Conservation (phyloP, 2,888 invertebrate species). For the Copidosoma aretas region DNA sequence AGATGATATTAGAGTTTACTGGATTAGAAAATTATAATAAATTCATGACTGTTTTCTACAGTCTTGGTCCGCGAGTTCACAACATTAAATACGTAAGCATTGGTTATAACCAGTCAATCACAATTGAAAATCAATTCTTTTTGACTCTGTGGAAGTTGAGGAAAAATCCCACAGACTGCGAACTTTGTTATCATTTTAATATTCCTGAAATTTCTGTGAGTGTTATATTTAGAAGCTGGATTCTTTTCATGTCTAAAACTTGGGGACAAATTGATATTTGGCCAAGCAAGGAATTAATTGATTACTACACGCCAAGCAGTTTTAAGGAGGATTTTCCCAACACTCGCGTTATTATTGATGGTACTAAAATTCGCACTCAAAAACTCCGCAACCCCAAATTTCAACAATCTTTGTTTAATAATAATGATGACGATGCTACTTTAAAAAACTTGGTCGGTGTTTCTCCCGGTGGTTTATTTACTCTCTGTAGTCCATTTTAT, state of each 20-base stretch:
- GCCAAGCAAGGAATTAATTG: conserved; percentile 20
- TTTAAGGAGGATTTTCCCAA: conserved; percentile 13
- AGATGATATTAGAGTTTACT: background rate
- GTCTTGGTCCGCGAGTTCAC: background rate
- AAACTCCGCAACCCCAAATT: background rate
- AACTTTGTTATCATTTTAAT: conserved; percentile 10
- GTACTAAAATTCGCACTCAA: conserved; percentile 1
- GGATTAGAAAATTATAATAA: background rate
- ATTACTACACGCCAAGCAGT: conserved; percentile 15
- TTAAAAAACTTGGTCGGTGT: background rate
- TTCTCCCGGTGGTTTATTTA: background rate
- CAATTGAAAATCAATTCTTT: conserved; percentile 14
- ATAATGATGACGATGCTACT: background rate
- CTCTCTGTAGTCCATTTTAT: background rate
- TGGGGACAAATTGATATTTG: conserved; percentile 24
- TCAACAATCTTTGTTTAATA: background rate
- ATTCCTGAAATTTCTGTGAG: conserved; percentile 10
- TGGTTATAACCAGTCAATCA: background rate
- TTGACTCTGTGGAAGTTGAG: conserved; percentile 19
- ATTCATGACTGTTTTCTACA: background rate
- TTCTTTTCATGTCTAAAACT: conserved; percentile 20
- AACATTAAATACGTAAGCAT: background rate
- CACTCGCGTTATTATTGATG: conserved; percentile 1
- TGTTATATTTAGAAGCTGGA: conserved; percentile 22
- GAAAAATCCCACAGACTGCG: conserved; percentile 5